These are phyloP conservation scores for Scaptomyza hsui DNA, from an alignment of 1,140 invertebrate genomes.

Conservation along the genomic window DNA sequence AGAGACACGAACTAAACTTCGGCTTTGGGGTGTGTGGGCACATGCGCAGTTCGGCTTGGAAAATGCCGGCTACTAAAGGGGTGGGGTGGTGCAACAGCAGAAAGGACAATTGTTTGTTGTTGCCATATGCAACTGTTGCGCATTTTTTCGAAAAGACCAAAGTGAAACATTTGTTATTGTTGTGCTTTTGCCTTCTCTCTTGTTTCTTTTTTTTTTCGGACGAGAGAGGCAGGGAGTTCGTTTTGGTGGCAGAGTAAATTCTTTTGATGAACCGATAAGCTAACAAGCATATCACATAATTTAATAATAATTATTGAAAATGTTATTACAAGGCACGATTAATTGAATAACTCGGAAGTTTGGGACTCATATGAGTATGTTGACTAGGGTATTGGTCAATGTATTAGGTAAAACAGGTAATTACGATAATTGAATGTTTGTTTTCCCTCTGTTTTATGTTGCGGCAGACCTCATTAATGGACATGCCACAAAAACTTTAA, in stretches of 20 bases:
- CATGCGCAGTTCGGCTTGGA: slow-evolving; percentile 58
- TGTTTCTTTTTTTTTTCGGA: slow-evolving; percentile 38
- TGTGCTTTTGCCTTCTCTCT: slow-evolving; percentile 28
- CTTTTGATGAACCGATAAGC: slow-evolving; percentile 38
- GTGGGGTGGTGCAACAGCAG: slow-evolving; percentile 40
- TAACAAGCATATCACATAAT: slow-evolving; percentile 50
- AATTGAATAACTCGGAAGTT: slow-evolving; percentile 9
- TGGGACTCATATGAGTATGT: not conserved
- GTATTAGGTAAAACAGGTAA: not conserved
- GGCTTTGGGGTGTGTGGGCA: slow-evolving; percentile 63
- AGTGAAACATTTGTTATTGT: slow-evolving; percentile 37
- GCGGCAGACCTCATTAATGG: no score
- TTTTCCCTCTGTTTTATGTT: not conserved
- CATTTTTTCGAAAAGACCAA: slow-evolving; percentile 73
- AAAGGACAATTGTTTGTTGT: slow-evolving; percentile 77
- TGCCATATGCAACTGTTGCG: slow-evolving; percentile 77
- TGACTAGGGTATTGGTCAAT: not conserved
- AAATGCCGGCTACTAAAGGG: slow-evolving; percentile 49
- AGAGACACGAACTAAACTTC: slow-evolving; percentile 20
- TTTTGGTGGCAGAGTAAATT: not conserved
- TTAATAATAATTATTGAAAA: slow-evolving; percentile 39
- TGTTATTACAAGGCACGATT: slow-evolving; percentile 4
- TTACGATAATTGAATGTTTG: slow-evolving; percentile 1
- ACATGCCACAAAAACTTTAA: no score
- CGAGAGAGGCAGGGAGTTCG: not conserved